A percentile compares a stretch with the other conserved stretches of the same genome.
Evolutionary conservation across 2,888 invertebrate genomes (phyloP).

Genomic region (Cyrtodaria siliqua): DNA sequence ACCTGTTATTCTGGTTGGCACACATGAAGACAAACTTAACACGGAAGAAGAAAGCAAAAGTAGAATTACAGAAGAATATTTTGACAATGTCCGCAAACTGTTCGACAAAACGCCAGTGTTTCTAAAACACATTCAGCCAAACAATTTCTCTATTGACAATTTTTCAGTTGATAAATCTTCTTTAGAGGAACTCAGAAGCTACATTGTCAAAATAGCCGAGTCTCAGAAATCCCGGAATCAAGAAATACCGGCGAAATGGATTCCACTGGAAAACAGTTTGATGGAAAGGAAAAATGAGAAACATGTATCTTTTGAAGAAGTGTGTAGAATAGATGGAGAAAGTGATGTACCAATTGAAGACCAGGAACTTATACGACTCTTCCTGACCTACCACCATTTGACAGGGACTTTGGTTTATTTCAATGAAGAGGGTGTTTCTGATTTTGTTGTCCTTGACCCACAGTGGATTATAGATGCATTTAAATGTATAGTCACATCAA

Average conservation of each 20-base stretch:
- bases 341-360: constrained; percentile 7
- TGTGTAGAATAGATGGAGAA: constrained; percentile 6
- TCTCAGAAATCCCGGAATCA: neutral
- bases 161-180: neutral
- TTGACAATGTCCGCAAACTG: constrained; percentile 17
- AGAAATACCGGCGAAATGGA: constrained; percentile 32
- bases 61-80: constrained; percentile 6
- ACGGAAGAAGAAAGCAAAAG: constrained; percentile 8
- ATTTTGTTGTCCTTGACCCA: constrained; percentile 28
- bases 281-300: neutral
- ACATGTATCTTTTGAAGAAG: constrained; percentile 16
- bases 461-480: constrained; percentile 40
- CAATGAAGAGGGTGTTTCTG: constrained; percentile 21
- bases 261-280: constrained; percentile 24
- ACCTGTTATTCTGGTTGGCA: constrained; percentile 39
- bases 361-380: constrained; percentile 20
- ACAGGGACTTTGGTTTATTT: constrained; percentile 29
- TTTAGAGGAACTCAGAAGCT: neutral
- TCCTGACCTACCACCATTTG: constrained; percentile 30
- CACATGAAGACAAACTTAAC: constrained; percentile 26
- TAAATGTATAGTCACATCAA: constrained; percentile 36
- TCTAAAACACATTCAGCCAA: constrained; percentile 40
- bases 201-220: constrained; percentile 1
- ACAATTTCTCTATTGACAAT: constrained; percentile 21
- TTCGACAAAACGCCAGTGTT: constrained; percentile 20